Base-by-base conservation (phyloP, 1,140 invertebrate genomes). In the Pseudomyrmex concolor region DNA sequence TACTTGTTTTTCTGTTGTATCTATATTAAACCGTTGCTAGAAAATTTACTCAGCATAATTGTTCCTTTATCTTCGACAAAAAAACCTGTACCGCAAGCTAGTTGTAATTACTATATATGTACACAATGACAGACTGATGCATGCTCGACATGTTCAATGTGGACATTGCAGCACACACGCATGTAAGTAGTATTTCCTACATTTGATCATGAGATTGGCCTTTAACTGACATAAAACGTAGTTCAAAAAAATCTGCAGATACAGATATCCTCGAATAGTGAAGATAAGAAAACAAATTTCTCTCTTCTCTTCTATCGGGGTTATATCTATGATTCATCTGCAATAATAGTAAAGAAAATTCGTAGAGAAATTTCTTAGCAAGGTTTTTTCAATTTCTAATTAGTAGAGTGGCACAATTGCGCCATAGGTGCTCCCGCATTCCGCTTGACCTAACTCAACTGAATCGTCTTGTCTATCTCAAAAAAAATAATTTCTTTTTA, bases 401-500 rank as follows among this genome's bases (percentile, higher is more conserved):
- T 7, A 34, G 34, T 0, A 34, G 34, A 34, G 5, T 34, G 5
- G 34, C 34, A 34, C 34, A 34, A 34, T 34, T 34, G 34, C 34
- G 34, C 5, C 34, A 7, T 5, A 34, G 0, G 0, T 34, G 34
- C 34, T 34, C 34, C 5, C 34, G 34, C 34, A 34, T 34, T 66
- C 8, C 12, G 2, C 2, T 55, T 19, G 10, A 7, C 60, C 64
- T 60, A 60, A 48, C 66, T 59, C 25, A 48, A 43, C 73, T 48
- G 22, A 25, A 43, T 12, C 64, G 64, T 54, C 3, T 54, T 83
- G 71, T 87, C 72, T 48, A 55, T 66, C 70, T 66, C 76, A 17
- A 60, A 54, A 19, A 12, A 13, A 51, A 54, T 22, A n/a, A 10
- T 43, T 80, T 22, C 68, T 80, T 59, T 67, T 86, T 86, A 84